Base-by-base conservation (phyloP, 1,140 invertebrate genomes). In the Phocides pigmalion region DNA sequence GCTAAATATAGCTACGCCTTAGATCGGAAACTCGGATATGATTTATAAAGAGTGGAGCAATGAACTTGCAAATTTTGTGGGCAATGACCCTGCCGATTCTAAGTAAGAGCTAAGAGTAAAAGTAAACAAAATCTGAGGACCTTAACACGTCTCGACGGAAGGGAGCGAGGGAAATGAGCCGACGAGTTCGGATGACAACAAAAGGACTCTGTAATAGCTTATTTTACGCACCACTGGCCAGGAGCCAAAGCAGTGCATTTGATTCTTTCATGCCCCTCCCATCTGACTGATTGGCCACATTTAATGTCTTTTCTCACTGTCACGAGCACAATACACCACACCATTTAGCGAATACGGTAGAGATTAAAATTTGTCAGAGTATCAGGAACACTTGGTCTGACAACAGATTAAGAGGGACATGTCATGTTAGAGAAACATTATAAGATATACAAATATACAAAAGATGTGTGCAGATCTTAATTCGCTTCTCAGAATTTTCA, bases 201-300 rank as follows among this genome's bases (percentile, higher is more conserved):
- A 83, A 76, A 83, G 79, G 68, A 79, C 68, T 56, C 44, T 46
- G 68, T 80, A 82, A 83, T 83, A 79, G 84, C 72, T 83, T 81
- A 80, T 87, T 83, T 83, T 72, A 68, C 79, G 81, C 81, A 72
- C 72, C 76, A 77, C 72, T 83, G 82, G 76, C 67, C 66, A 54
- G 56, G 70, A 72, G 70, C 75, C 81, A 82, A 81, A 68, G 74
- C 64, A 64, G 67, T 72, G 74, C 75, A 71, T 83, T 79, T 63
- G 59, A 69, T 74, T 80, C 62, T 47, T 49, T 39, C 64, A 51
- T 62, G 54, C 68, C 64, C 61, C 53, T 41, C 64, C 59, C 58
- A 54, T 47, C 56, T 72, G 68, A 70, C 62, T 69, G 68, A 76
- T 74, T 74, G 63, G 66, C 50, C 54, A 71, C 74, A 72, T 77